A percentile compares a stretch with the other conserved stretches of the same genome.
phyloP scores from a whole-genome alignment of 2,113 vertebrate genomes.

The Equus przewalskii region DNA sequence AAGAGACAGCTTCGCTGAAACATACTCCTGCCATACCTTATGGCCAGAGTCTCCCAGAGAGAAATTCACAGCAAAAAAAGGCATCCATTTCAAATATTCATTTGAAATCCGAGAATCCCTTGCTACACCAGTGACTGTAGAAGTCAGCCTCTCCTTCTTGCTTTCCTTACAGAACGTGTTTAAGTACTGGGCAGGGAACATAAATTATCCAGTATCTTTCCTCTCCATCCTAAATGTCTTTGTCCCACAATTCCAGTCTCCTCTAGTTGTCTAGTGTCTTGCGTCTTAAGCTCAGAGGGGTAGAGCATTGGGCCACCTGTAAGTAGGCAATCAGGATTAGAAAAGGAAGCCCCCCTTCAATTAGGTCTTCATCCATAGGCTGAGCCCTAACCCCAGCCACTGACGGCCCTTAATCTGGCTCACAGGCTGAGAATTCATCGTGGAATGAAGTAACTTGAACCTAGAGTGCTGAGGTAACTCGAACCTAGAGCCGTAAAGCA shows the following conservation, averaged over 20 bases:
- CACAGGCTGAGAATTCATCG: neutral
- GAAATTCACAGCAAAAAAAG: conserved; percentile 40
- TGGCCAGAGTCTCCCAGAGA: neutral
- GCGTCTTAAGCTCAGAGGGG: neutral
- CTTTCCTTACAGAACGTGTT: neutral
- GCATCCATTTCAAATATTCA: conserved; percentile 9
- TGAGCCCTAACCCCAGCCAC: neutral
- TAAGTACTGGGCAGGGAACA: neutral
- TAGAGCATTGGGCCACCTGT: neutral
- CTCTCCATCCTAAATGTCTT: conserved; percentile 36
- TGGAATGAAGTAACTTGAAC: neutral
- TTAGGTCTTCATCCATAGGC: conserved; percentile 25
- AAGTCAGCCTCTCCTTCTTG: neutral
- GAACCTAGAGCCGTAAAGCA: conserved; percentile 15
- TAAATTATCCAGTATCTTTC: neutral
- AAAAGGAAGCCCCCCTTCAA: conserved; percentile 12
- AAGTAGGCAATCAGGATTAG: neutral
- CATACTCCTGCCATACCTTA: neutral
- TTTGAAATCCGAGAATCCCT: conserved; percentile 14
- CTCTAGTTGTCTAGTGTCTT: neutral
- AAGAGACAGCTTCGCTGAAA: conserved; percentile 39
- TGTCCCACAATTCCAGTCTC: conserved; percentile 18
- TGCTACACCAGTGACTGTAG: neutral
- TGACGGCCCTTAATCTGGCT: neutral
- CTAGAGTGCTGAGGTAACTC: neutral